Base-by-base conservation (phyloP, 2,888 invertebrate species). In the Aelia acuminata region DNA sequence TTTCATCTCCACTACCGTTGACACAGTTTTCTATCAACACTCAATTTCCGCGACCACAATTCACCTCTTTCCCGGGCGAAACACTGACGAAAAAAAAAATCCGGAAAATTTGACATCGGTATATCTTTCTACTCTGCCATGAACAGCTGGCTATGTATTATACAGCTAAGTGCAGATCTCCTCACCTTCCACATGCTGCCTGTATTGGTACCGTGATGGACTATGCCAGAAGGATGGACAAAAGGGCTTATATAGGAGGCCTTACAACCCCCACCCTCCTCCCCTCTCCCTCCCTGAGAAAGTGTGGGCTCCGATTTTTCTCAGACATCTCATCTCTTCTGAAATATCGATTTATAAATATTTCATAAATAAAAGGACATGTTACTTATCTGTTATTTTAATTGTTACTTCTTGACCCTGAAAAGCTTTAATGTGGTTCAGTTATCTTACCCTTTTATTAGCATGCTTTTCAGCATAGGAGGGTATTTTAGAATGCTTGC, bases 181-280 rank as follows among this genome's bases (percentile, higher is more conserved):
- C 80, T 80, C 80, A 80, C 80, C 80, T 80, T 80, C 80, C 80
- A 80, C 80, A 80, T 80, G 80, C 43, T 80, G 80, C 20, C 80
- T 80, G 80, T 80, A 80, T 80, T 80, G 80, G 39, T 43, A 80
- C 80, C 80, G 80, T 80, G 80, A 80, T 80, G 80, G 80, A 80
- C 80, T 80, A 80, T 80, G 80, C 80, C n/a, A 47, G 39, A 13
- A 80, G 43, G 80, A 80, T 80, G 80, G 80, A 43, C 80, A 43
- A 80, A 80, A 80, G 80, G 80, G 80, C 80, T 80, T 80, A 80
- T 80, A 80, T 80, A 80, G 80, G 43, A 80, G 43, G 43, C 80
- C n/a, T 80, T 80, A 43, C 80, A 80, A n/a, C 80, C 80, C 80
- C 80, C 80, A 80, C 80, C 80, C 80, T n/a, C 10, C 11, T 15